These are phyloP conservation scores for Anticlea derivata DNA, from an alignment of 2,888 invertebrate species.

Conservation along the genomic window DNA sequence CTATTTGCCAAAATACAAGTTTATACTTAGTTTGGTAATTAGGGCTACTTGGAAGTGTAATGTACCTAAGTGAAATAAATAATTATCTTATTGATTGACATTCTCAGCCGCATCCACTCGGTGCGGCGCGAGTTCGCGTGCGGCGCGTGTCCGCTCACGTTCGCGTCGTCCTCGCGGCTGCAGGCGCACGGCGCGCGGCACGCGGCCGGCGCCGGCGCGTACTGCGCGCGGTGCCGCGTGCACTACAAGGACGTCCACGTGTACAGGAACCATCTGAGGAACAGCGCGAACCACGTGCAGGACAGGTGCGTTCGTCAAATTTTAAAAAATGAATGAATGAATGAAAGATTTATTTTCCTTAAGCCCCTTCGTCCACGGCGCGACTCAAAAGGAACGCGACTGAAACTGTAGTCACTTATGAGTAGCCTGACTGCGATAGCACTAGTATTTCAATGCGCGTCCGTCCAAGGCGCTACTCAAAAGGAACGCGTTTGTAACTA, in stretches of 20 bases:
- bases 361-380: too few relatives aligned
- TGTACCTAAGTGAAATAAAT: too few relatives aligned
- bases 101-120: conserved; percentile 56
- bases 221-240: conserved; percentile 49
- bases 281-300: conserved; percentile 45
- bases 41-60: too few relatives aligned
- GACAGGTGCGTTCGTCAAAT: conserved; percentile 2
- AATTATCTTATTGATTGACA: too few relatives aligned
- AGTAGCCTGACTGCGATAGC: too few relatives aligned
- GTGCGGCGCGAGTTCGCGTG: conserved; percentile 48
- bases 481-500: too few relatives aligned
- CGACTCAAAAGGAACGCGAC: too few relatives aligned
- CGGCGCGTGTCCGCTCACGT: conserved; percentile 49
- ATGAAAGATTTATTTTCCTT: neutral
- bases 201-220: conserved; percentile 46
- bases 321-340: neutral
- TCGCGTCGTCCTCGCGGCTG: conserved; percentile 45
- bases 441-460: too few relatives aligned
- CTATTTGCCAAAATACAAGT: too few relatives aligned
- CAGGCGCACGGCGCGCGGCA: conserved; percentile 53
- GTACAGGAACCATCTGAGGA: conserved; percentile 57
- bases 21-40: too few relatives aligned
- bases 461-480: too few relatives aligned
- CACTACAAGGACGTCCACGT: conserved; percentile 63
- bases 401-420: too few relatives aligned